A percentile compares a stretch with the other conserved stretches of the same genome.
These are phyloP conservation scores for Notechis scutatus DNA, from an alignment of 2,113 vertebrate genomes.

Conservation along the genomic window DNA sequence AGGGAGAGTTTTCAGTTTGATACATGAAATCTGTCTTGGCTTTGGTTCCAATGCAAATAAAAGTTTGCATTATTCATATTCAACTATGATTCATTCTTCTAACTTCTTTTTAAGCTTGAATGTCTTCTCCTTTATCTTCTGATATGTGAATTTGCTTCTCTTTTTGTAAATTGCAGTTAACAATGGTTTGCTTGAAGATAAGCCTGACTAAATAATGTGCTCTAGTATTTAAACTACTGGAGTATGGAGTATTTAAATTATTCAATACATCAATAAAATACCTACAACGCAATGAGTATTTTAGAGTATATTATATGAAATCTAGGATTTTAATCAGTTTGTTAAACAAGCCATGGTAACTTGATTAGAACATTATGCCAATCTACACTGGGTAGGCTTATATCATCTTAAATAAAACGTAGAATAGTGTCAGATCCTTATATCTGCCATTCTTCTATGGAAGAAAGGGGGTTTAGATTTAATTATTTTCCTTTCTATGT, in stretches of 20 bases:
- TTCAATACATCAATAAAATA: neutral
- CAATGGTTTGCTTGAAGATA: neutral
- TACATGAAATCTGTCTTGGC: neutral
- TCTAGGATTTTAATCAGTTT: neutral
- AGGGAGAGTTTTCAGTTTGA: neutral
- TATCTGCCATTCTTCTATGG: no score
- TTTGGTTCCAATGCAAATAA: neutral
- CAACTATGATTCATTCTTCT: neutral
- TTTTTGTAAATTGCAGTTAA: neutral
- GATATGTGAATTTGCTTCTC: neutral
- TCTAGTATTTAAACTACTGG: neutral
- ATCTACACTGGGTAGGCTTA: neutral
- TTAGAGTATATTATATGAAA: neutral
- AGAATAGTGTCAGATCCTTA: neutral
- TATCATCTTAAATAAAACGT: neutral
- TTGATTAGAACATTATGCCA: neutral
- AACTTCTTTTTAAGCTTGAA: neutral
- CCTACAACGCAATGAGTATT: neutral
- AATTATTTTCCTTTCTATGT: no score
- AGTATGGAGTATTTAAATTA: neutral
- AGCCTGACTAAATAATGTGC: neutral
- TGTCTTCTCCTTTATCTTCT: neutral
- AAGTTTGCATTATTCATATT: neutral
- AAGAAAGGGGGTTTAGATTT: no score
- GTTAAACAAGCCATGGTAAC: neutral